Evolutionary conservation across 2,888 invertebrate species (phyloP).

Genomic region (Bellardia pandia): DNA sequence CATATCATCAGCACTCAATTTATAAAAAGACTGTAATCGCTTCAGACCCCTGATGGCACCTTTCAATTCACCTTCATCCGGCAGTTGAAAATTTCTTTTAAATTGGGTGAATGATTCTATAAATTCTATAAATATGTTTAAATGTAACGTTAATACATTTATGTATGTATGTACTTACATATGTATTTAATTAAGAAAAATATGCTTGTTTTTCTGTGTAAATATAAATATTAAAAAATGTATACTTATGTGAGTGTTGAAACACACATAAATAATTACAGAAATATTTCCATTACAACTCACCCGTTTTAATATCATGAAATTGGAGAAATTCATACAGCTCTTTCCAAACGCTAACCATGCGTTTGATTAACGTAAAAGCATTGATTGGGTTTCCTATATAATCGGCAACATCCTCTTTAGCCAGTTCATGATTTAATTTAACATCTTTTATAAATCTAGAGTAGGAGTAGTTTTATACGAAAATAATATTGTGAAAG

Average conservation of each 20-base stretch:
- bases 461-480: neutral
- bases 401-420: constrained; percentile 85
- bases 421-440: constrained; percentile 89
- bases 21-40: constrained; percentile 95
- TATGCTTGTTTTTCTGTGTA: neutral
- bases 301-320: constrained; percentile 26
- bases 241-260: neutral
- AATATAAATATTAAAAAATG: neutral
- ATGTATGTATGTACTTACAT: neutral
- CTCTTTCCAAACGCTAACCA: constrained; percentile 92
- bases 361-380: constrained; percentile 81
- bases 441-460: constrained; percentile 86
- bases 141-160: neutral
- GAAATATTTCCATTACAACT: constrained; percentile 3
- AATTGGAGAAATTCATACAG: constrained; percentile 85
- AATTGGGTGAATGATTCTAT: constrained; percentile 56
- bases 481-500: neutral
- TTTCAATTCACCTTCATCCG: constrained; percentile 93
- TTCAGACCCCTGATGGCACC: constrained; percentile 96
- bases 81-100: constrained; percentile 80
- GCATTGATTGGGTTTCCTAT: constrained; percentile 95
- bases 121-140: constrained; percentile 67
- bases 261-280: neutral
- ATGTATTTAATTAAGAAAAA: neutral
- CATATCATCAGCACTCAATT: constrained; percentile 91